Evolutionary conservation across 92 coral and sea anemone genomes (phyloP).

Genomic region (Scolanthus callimorphus): DNA sequence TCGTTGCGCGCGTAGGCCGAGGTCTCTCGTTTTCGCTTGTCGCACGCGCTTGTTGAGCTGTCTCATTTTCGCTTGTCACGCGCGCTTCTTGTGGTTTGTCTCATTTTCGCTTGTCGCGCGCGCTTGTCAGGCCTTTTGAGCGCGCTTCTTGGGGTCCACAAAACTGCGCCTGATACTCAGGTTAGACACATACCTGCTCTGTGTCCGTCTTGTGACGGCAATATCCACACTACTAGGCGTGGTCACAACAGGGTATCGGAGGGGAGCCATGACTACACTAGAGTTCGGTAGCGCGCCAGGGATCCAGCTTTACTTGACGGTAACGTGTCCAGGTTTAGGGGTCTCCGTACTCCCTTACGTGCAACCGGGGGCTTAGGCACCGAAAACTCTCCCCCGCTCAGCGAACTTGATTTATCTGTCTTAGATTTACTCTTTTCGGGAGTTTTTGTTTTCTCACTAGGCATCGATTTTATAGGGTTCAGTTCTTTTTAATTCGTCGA

Average conservation of each 20-base stretch:
- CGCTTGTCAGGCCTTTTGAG: too few species aligned
- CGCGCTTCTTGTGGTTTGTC: too few species aligned
- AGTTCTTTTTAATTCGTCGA: conserved; percentile 31
- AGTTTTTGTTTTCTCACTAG: conserved; percentile 31
- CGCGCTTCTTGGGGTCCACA: too few species aligned
- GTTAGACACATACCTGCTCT: conserved; percentile 87
- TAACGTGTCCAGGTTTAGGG: conserved; percentile 61
- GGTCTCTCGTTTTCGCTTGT: too few species aligned
- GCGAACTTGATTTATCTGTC: conserved; percentile 12
- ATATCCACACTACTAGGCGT: conserved; percentile 63
- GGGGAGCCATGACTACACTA: conserved; percentile 3
- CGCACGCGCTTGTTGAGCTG: too few species aligned
- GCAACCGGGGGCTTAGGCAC: conserved; percentile 86
- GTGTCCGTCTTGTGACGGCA: conserved; percentile 77
- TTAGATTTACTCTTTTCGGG: conserved; percentile 38
- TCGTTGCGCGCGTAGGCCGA: too few species aligned
- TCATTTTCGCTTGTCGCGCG: too few species aligned
- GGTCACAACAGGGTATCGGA: conserved; percentile 42
- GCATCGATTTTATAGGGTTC: conserved; percentile 18
- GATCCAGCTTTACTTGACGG: conserved; percentile 43
- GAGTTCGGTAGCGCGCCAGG: conserved; percentile 25
- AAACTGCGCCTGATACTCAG: too few species aligned
- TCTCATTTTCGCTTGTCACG: too few species aligned
- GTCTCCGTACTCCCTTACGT: conserved; percentile 84
- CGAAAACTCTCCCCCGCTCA: conserved; percentile 37